These are phyloP conservation scores for Accipiter cooperii DNA, from an alignment of 2,113 vertebrate genomes.

Conservation along the genomic window DNA sequence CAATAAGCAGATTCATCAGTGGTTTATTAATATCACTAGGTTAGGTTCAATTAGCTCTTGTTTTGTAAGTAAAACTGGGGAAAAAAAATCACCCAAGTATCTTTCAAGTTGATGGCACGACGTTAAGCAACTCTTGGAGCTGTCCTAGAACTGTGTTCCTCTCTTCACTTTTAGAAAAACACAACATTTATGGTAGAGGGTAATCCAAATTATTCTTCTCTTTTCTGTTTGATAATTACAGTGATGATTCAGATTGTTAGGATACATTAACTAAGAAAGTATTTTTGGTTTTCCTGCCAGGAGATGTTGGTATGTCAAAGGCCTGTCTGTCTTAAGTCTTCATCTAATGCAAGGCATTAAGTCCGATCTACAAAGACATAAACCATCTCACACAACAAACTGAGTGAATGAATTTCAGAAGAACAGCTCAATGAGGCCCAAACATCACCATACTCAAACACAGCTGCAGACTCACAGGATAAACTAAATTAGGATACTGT, in stretches of 20 bases:
- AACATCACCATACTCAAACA: not conserved
- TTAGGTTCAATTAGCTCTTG: not conserved
- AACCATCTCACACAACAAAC: not conserved
- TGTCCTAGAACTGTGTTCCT: not conserved
- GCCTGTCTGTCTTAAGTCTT: not conserved
- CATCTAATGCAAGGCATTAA: not conserved
- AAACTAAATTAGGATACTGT: slow-evolving; percentile 49
- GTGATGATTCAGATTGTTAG: not conserved
- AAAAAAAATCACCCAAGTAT: not conserved
- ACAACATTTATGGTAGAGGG: not conserved
- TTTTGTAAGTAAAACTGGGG: not conserved
- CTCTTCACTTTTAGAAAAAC: not conserved
- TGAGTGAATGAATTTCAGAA: slow-evolving; percentile 13
- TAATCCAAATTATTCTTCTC: not conserved
- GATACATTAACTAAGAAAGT: not conserved
- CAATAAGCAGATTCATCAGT: not conserved
- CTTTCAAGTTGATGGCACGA: not conserved
- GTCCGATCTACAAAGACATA: not conserved
- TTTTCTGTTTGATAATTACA: not conserved
- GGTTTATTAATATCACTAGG: not conserved
- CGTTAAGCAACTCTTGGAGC: not conserved
- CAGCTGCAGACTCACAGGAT: slow-evolving; percentile 48
- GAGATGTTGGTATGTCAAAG: not conserved
- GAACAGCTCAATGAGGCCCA: slow-evolving; percentile 4
- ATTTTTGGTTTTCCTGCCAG: not conserved